Evolutionary conservation across 1,140 invertebrate genomes (phyloP).

Genomic region (Uloborus diversus): DNA sequence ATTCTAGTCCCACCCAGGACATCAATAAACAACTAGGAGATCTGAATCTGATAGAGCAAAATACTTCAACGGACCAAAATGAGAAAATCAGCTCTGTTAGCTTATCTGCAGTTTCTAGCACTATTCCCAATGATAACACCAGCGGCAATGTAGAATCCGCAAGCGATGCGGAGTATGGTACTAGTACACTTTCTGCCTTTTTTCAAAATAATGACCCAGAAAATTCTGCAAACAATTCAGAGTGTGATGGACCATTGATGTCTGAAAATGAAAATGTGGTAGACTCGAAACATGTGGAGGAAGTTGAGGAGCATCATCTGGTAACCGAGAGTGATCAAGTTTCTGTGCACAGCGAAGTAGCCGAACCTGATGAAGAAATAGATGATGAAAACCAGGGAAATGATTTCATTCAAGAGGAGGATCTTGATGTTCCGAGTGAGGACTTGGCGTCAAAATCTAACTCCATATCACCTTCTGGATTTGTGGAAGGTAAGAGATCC

Average conservation of each 20-base stretch:
- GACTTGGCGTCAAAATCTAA: neutral
- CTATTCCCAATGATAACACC: too few relatives aligned
- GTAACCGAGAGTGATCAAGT: neutral
- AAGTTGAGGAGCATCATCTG: neutral
- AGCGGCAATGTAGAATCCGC: slow-evolving; percentile 2
- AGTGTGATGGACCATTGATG: neutral
- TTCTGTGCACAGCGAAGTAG: neutral
- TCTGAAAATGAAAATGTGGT: neutral
- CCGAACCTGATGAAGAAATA: neutral
- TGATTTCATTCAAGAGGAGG: slow-evolving; percentile 42
- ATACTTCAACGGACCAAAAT: too few relatives aligned
- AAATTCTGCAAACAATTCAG: neutral
- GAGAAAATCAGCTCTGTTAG: too few relatives aligned
- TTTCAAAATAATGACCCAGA: slow-evolving; percentile 16
- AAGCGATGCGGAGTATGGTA: slow-evolving; percentile 1
- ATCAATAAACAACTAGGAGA: too few relatives aligned
- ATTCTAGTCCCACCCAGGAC: too few relatives aligned
- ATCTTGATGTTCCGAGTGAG: neutral
- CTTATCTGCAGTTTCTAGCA: too few relatives aligned
- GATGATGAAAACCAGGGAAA: neutral
- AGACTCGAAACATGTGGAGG: neutral
- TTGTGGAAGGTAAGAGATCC: slow-evolving; percentile 38
- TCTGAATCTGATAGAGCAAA: too few relatives aligned
- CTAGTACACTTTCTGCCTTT: slow-evolving; percentile 39
- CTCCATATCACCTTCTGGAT: slow-evolving; percentile 5